Evolutionary conservation across 2,113 vertebrate species (phyloP).

Genomic region (Fregata magnificens): DNA sequence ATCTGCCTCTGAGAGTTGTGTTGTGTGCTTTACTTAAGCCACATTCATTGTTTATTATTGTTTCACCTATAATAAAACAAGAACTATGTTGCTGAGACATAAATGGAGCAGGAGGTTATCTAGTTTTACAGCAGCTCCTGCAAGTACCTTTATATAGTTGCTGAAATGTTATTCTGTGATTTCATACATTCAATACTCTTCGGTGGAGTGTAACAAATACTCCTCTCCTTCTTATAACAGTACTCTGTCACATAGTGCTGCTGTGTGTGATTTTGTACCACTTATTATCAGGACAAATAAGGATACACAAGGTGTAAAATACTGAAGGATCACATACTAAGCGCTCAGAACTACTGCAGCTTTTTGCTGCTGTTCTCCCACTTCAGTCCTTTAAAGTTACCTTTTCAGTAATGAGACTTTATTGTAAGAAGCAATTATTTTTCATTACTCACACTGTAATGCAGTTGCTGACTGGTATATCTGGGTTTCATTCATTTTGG

Average conservation of each 20-base stretch:
- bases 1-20: background rate
- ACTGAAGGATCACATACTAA: background rate
- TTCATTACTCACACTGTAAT: background rate
- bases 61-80: background rate
- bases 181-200: background rate
- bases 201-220: background rate
- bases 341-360: background rate
- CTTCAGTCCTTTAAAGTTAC: background rate
- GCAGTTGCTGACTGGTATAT: background rate
- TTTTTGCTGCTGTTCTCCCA: background rate
- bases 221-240: background rate
- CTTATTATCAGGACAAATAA: background rate
- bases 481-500: constrained; percentile 22
- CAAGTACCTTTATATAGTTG: background rate
- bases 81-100: background rate
- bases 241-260: background rate
- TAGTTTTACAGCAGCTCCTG: background rate
- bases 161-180: background rate
- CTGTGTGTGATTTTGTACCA: background rate
- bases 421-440: constrained; percentile 32
- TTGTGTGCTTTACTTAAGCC: background rate
- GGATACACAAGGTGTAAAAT: background rate
- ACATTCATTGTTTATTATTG: background rate
- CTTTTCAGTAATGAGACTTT: background rate
- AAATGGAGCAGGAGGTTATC: background rate